phyloP scores from a whole-genome alignment of 2,113 vertebrate genomes.

The Maccullochella peelii region DNA sequence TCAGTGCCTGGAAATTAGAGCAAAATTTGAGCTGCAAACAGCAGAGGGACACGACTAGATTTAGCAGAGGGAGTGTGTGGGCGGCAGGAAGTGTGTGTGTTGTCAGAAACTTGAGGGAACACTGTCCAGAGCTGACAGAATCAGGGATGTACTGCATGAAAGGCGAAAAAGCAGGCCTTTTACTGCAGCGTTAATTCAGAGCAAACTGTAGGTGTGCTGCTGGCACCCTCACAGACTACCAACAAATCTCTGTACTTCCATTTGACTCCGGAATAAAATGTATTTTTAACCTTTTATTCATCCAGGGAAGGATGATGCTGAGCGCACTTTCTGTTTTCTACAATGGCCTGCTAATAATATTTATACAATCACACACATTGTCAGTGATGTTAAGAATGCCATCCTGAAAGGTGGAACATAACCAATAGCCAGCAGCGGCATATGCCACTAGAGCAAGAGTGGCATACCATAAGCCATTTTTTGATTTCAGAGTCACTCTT shows the following conservation, averaged over 20 bases:
- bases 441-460: background rate
- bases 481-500: background rate
- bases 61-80: slow-evolving; percentile 68
- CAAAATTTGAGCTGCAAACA: slow-evolving; percentile 34
- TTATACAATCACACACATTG: too few species aligned
- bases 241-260: slow-evolving; percentile 39
- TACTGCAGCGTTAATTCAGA: slow-evolving; percentile 41
- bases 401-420: too few species aligned
- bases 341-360: slow-evolving; percentile 18
- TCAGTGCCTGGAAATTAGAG: background rate
- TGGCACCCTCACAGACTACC: slow-evolving; percentile 27
- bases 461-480: background rate
- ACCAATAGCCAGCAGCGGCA: background rate
- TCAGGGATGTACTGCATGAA: slow-evolving; percentile 41
- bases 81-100: slow-evolving; percentile 55
- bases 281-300: slow-evolving; percentile 45
- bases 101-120: slow-evolving; percentile 69
- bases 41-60: slow-evolving; percentile 51
- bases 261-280: slow-evolving; percentile 38
- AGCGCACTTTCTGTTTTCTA: slow-evolving; percentile 9
- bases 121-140: slow-evolving; percentile 63
- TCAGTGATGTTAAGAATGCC: too few species aligned
- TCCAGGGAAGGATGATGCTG: slow-evolving; percentile 23
- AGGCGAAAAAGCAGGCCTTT: slow-evolving; percentile 30
- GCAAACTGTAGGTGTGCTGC: slow-evolving; percentile 38